A percentile compares a stretch with the other conserved stretches of the same genome.
These are phyloP conservation scores for Drosophila multiciliata DNA, from an alignment of 2,888 invertebrate species.

Conservation along the genomic window DNA sequence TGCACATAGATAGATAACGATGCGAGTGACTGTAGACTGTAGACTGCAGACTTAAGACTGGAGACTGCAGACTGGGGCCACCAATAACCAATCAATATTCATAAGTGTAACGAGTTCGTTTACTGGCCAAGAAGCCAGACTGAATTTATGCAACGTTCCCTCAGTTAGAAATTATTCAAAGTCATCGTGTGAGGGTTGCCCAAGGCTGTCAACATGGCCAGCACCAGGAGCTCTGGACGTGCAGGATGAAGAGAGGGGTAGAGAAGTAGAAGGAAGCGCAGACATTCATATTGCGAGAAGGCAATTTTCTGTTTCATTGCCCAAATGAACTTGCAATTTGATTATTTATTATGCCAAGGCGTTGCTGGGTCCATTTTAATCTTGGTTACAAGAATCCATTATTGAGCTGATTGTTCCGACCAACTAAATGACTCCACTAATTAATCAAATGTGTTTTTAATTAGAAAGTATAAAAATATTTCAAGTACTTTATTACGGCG, in stretches of 20 bases:
- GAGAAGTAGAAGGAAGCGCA: background rate
- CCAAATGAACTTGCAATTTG: conserved; percentile 76
- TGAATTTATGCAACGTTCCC: conserved; percentile 58
- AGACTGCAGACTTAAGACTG: conserved; percentile 28
- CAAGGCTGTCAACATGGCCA: conserved; percentile 41
- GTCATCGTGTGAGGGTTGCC: conserved; percentile 66
- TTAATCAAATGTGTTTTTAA: conserved; percentile 77
- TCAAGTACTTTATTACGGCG: conserved; percentile 11
- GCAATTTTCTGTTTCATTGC: conserved; percentile 69
- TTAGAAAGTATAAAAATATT: conserved; percentile 46
- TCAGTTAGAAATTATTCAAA: conserved; percentile 74
- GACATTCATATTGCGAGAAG: conserved; percentile 41
- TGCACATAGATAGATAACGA: conserved; percentile 33
- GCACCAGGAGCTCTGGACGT: conserved; percentile 5
- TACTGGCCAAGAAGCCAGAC: conserved; percentile 34
- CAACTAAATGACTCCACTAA: conserved; percentile 64
- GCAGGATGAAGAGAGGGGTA: background rate
- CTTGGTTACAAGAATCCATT: conserved; percentile 53
- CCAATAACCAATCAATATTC: conserved; percentile 76
- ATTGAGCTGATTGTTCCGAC: conserved; percentile 64
- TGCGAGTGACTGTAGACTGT: conserved; percentile 30
- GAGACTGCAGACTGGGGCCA: conserved; percentile 25
- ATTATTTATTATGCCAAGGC: conserved; percentile 72
- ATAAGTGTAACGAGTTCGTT: conserved; percentile 66
- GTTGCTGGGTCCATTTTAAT: conserved; percentile 45